Evolutionary conservation across 2,113 vertebrate genomes (phyloP).

Genomic region (Oncorhynchus nerka): DNA sequence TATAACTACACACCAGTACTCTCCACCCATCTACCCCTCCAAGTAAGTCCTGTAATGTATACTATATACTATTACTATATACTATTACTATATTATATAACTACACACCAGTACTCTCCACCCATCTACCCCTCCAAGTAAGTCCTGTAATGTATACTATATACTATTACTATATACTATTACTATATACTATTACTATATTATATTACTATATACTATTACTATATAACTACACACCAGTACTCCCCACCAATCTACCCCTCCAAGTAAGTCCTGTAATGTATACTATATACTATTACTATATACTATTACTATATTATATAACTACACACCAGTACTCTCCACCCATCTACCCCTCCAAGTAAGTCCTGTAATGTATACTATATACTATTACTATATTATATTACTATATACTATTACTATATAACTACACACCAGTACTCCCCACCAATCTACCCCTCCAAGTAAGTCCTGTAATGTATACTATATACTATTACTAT

Average conservation of each 20-base stretch:
- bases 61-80: too few relatives aligned
- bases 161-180: too few relatives aligned
- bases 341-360: slow-evolving; percentile 93
- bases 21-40: slow-evolving; percentile 93
- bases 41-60: slow-evolving; percentile 80
- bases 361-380: slow-evolving; percentile 77
- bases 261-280: slow-evolving; percentile 86
- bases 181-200: too few relatives aligned
- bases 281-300: too few relatives aligned
- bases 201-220: not conserved
- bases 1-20: slow-evolving; percentile 84
- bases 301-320: not conserved
- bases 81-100: too few relatives aligned
- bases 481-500: too few relatives aligned
- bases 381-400: too few relatives aligned
- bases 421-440: too few relatives aligned
- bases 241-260: slow-evolving; percentile 95
- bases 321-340: slow-evolving; percentile 89
- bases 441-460: too few relatives aligned
- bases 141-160: slow-evolving; percentile 52
- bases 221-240: slow-evolving; percentile 74
- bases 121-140: slow-evolving; percentile 98
- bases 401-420: too few relatives aligned
- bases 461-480: too few relatives aligned
- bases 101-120: slow-evolving; percentile 94